A percentile compares a stretch with the other conserved stretches of the same genome.
Conservation (phyloP, 2,888 invertebrate genomes). For the Nysson spinosus region DNA sequence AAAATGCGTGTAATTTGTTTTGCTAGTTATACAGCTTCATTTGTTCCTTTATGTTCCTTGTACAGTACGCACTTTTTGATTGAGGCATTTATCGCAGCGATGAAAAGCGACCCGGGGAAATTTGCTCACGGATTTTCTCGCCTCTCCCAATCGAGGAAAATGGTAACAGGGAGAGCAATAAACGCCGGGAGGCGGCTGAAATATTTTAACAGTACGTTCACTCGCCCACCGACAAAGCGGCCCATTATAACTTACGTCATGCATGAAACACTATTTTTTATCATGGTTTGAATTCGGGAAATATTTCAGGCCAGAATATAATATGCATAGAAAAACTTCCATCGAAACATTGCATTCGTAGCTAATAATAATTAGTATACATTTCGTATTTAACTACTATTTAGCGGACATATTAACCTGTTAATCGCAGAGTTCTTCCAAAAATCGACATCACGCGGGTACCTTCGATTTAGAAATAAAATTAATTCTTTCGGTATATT, state of each 20-base stretch:
- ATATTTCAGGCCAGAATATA: too few relatives aligned
- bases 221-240: constrained; percentile 33
- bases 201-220: constrained; percentile 49
- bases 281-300: too few relatives aligned
- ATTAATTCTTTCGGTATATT: too few relatives aligned
- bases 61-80: constrained; percentile 34
- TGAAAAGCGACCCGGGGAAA: constrained; percentile 38
- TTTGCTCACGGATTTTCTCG: constrained; percentile 37
- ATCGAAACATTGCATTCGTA: too few relatives aligned
- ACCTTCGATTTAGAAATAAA: too few relatives aligned
- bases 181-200: constrained; percentile 44
- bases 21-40: constrained; percentile 14
- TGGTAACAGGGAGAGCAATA: constrained; percentile 54
- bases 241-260: constrained; percentile 49
- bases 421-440: too few relatives aligned
- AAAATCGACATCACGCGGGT: too few relatives aligned
- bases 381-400: too few relatives aligned
- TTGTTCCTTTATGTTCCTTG: not conserved
- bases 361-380: too few relatives aligned
- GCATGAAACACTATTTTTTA: too few relatives aligned
- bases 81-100: constrained; percentile 38
- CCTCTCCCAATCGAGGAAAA: constrained; percentile 43
- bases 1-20: constrained; percentile 29
- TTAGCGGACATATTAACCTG: too few relatives aligned
- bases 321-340: too few relatives aligned